Base-by-base conservation (phyloP, 2,888 invertebrate genomes). In the Tuberolachnus salignus region DNA sequence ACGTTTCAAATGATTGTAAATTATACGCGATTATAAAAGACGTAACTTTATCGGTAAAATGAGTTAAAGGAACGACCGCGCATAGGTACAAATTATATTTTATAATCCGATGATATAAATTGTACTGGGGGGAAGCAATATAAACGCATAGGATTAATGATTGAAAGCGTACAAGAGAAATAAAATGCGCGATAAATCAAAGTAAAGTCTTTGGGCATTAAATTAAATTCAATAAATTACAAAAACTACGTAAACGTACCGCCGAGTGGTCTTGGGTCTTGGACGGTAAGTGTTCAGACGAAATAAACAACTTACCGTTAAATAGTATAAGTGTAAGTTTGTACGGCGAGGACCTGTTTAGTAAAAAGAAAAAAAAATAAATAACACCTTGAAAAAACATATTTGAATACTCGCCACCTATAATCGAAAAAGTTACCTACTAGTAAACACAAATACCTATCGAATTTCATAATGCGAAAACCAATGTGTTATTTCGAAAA, bases 61-160 rank as follows among this genome's bases (percentile, higher is more conserved):
- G 10, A 19, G 19, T 19, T 19, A 10, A 19, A 63, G 10, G 10
- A n/a, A 42, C 34, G 16, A 19, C 34, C 14, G 59, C 0, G 0
- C 21, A 42, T 34, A 9, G 42, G 34, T n/a, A 42, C 9, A 9
- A 34, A 61, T 26, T 61, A n/a, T 61, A n/a, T n/a, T 34, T n/a
- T 19, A 42, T 26, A 9, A 34, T 11, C 34, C 34, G 6, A 34
- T 34, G 34, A 34, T 34, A 44, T 44, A 10, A 16, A n/a, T 44
- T 57, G 6, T 34, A 34, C 16, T 3, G 14, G 13, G 14, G 13
- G 3, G 57, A 71, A 59, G 23, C 57, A 59, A 26, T 71, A 71
- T 57, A 46, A 57, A 26, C 57, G 23, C 46, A 13, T 57, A 26
- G 57, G n/a, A 46, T 71, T 71, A 57, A n/a, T 46, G 13, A 46